These are phyloP conservation scores for Cataglyphis cursor DNA, from an alignment of 2,888 invertebrate genomes.

Conservation along the genomic window DNA sequence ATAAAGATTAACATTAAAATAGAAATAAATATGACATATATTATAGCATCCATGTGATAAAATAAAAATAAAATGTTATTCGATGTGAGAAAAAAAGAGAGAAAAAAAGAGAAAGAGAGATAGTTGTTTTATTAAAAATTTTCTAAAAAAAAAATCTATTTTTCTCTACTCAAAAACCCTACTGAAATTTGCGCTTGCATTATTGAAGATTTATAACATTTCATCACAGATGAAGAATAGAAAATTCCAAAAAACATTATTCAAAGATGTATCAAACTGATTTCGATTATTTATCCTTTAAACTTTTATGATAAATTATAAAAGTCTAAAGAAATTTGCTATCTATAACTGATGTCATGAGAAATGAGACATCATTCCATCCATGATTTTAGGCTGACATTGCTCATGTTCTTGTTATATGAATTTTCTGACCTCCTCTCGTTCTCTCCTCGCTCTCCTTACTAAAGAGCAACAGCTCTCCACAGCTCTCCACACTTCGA, in stretches of 20 bases:
- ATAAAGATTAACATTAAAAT: background rate
- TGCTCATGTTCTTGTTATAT: conserved; percentile 41
- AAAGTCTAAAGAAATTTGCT: conserved; percentile 51
- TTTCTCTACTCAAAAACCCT: background rate
- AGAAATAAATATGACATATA: background rate
- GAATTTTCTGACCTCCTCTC: conserved; percentile 54
- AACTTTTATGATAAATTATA: conserved; percentile 15
- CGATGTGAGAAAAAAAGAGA: background rate
- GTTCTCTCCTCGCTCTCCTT: conserved; percentile 54
- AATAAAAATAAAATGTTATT: background rate
- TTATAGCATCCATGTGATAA: background rate
- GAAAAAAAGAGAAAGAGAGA: no score
- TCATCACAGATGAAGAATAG: background rate
- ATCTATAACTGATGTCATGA: background rate
- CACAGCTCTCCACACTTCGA: conserved; percentile 60
- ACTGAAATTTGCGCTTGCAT: background rate
- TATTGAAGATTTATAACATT: background rate
- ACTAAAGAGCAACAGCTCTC: conserved; percentile 73
- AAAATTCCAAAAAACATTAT: background rate
- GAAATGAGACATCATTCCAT: background rate
- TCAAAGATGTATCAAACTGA: background rate
- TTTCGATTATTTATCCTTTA: background rate
- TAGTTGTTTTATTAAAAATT: background rate
- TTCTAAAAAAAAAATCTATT: background rate
- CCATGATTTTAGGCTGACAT: conserved; percentile 43